Evolutionary conservation across 1,140 invertebrate genomes (phyloP), one percentile per base, ranked within the genome.

Genomic region (Megathymus violae): DNA sequence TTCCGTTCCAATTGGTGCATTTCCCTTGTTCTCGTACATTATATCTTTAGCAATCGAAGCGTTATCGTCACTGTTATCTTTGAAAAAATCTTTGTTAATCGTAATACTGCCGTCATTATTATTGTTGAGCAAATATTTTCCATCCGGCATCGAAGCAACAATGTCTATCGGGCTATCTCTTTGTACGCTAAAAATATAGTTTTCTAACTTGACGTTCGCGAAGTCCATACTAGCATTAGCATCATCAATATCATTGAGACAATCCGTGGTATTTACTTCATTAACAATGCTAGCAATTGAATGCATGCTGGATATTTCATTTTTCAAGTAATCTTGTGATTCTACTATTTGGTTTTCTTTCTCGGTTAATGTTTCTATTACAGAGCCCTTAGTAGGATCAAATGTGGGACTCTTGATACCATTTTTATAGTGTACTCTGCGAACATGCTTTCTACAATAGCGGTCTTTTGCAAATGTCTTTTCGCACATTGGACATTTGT

Each of bases 161-260:
- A 36, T 11, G 36, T 14, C 16, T 2, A 47, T 59, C 0, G 4
- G 14, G 19, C 27, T 15, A 58, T 16, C 52, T 11, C 31, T 59
- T n/a, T 14, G 5, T 22, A 36, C 56, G 38, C 27, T 59, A 11
- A 47, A 59, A 17, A 59, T 59, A 11, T 59, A 59, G 14, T 17
- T 47, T 14, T 59, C 56, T n/a, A 59, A 47, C 16, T 22, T 47
- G 2, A 59, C 43, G n/a, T 59, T 59, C 13, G 56, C 41, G 17
- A 59, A 59, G 27, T 59, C 56, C 6, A 59, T 59, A 13, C 56
- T 59, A 47, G 56, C 56, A 13, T 59, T 59, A 10, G 56, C 56
- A 4, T 59, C 27, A 10, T 14, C 56, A 7, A 59, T 59, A 22
- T 59, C 56, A 25, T 16, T 22, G 7, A 59, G 16, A 34, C 43